These are phyloP conservation scores for Drosophila prosaltans DNA, from an alignment of 1,140 invertebrate genomes.

Conservation along the genomic window DNA sequence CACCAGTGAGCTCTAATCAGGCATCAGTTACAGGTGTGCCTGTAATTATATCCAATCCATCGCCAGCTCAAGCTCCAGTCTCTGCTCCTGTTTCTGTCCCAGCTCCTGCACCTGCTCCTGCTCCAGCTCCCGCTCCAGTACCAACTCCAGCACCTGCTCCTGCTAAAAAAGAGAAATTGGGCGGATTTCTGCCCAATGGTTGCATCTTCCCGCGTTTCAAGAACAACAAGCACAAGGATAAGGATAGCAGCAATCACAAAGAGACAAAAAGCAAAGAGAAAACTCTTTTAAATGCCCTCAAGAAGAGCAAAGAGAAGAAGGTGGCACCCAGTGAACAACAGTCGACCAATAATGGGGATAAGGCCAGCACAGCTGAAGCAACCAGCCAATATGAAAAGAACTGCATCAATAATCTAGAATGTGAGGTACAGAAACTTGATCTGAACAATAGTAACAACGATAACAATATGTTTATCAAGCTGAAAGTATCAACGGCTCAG, in stretches of 20 bases:
- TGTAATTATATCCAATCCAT: constrained; percentile 18
- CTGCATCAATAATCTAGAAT: constrained; percentile 79
- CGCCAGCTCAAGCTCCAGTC: background rate
- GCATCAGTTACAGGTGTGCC: constrained; percentile 17
- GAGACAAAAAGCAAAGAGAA: constrained; percentile 79
- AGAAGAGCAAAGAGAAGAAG: constrained; percentile 81
- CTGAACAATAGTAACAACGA: constrained; percentile 68
- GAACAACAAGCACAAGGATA: constrained; percentile 82
- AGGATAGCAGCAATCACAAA: constrained; percentile 76
- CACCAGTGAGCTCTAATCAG: background rate
- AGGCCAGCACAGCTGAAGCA: constrained; percentile 31
- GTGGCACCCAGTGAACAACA: constrained; percentile 69
- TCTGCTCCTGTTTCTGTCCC: background rate
- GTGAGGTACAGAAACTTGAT: constrained; percentile 78
- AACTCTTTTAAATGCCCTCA: constrained; percentile 77
- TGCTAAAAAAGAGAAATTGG: constrained; percentile 79
- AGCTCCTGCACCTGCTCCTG: background rate
- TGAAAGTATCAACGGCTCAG: constrained; percentile 64
- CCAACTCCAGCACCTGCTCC: constrained; percentile 46
- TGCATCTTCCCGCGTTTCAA: constrained; percentile 83
- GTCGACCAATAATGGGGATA: constrained; percentile 27
- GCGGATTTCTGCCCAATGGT: constrained; percentile 81
- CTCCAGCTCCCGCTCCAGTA: constrained; percentile 21
- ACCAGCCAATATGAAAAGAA: constrained; percentile 78
- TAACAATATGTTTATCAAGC: constrained; percentile 76